Evolutionary conservation across 2,797 vertebrate genomes (phyloP), one percentile per base, ranked within the genome.

Genomic region (Distichodus sexfasciatus): DNA sequence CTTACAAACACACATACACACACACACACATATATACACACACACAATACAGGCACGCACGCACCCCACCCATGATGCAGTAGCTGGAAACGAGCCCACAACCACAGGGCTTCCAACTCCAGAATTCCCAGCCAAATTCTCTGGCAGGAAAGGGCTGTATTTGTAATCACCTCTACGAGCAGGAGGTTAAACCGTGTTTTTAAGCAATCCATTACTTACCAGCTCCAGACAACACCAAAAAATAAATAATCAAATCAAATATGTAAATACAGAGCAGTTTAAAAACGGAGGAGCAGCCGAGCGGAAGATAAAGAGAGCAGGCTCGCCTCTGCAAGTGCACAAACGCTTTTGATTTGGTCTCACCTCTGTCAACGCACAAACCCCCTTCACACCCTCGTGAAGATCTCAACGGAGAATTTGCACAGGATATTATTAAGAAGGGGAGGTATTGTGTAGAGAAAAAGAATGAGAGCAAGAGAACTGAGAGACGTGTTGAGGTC

Each of bases 91-190:
- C 14, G 36, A 33, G 68, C 53, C 74, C 59, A 60, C 44, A 44
- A 60, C 21, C 38, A 38, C 1, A 19, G 44, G 50, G 24, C 11
- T 47, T 38, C 26, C 46, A 66, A 29, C 28, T 54, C 29, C 33
- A n/a, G 44, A 61, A 36, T 70, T 70, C 51, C 43, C 50, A 60
- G 66, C 55, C 54, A 63, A 33, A 62, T 59, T 69, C 61, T 15
- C 15, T n/a, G 26, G 40, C 61, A 69, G 71, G 60, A 57, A 36
- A 58, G 46, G 69, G 64, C 38, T 58, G 59, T 51, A 33, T 71
- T 73, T 61, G 59, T 79, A 72, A 72, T 77, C 53, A 60, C 41
- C 66, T 62, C 36, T 65, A 58, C 48, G 47, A 61, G 54, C 54
- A 54, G 21, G 40, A 41, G 33, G 55, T 67, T 43, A 47, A 67